Evolutionary conservation across 2,888 invertebrate genomes (phyloP), one percentile per base, ranked within the genome.

Genomic region (Iphiclides podalirius): DNA sequence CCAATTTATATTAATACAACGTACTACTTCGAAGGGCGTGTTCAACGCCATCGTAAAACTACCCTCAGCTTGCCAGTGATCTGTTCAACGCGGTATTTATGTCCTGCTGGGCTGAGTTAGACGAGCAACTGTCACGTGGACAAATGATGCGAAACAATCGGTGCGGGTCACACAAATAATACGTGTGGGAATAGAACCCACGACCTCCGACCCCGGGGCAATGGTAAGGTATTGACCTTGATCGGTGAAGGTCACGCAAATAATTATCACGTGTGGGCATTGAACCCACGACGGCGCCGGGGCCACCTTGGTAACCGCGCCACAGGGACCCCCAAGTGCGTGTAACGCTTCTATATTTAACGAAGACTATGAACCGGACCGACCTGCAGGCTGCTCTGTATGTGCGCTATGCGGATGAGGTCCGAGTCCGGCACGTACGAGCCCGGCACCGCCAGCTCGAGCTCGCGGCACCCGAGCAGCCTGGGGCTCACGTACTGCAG

Each of bases 41-140:
- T 71, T 94, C 96, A 66, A 94, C 94, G 2, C 78, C 98, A 31
- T 96, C 97, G 0, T 97, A 98, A 74, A 95, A 95, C 26, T 98
- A 99, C 79, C 95, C 96, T 1, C 97, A 98, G 66, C 82, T 99
- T 14, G 94, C 98, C 0, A 92, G 96, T 52, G 98, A 99, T 72
- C 83, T 99, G 17, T 99, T 99, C 73, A 99, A 99, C 79, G 98
- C 99, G 0, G 98, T 99, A 0, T 99, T 99, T 75, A 97, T 99
- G 57, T 98, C 98, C 0, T 98, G 99, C 72, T 99, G 99, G 99
- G 96, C 98, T 0, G 98, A 98, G 76, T 82, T 99, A 9, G 93
- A 93, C 38, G 94, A 95, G 33, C 89, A 91, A 0, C 93, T 95
- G 53, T n/a, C n/a, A n/a, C n/a, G n/a, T n/a, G n/a, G n/a, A n/a